Conservation (phyloP, 2,888 invertebrate species). For the Ischnus inquisitorius region DNA sequence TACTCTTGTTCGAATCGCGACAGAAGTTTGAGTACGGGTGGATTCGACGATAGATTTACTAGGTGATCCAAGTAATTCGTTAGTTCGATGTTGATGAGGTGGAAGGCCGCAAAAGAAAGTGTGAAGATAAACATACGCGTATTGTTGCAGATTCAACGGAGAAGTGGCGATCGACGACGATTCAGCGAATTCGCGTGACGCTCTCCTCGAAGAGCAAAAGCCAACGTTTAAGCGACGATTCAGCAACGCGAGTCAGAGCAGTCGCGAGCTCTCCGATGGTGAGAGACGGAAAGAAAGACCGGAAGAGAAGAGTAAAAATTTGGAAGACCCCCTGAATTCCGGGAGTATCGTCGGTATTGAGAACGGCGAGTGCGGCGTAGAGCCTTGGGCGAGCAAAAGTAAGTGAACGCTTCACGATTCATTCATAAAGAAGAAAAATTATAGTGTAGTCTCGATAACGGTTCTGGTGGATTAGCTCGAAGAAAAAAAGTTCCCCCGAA, state of each 20-base stretch:
- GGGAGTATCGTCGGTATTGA: constrained; percentile 88
- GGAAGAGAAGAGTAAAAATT: constrained; percentile 77
- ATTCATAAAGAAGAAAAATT: constrained; percentile 16
- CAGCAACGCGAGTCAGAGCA: constrained; percentile 84
- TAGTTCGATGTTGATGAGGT: too few species aligned
- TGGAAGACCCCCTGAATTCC: constrained; percentile 81
- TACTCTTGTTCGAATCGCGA: constrained; percentile 78
- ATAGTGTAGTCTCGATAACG: constrained; percentile 24
- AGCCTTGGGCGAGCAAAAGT: constrained; percentile 83
- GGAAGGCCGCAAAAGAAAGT: neutral
- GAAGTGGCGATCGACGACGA: constrained; percentile 81
- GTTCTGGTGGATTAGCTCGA: constrained; percentile 12
- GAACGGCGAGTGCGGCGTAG: constrained; percentile 78
- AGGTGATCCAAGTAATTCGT: constrained; percentile 73
- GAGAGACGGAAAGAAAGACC: constrained; percentile 77
- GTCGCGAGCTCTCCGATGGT: constrained; percentile 81
- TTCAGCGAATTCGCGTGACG: constrained; percentile 83
- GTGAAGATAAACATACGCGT: neutral
- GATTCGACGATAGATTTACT: constrained; percentile 81
- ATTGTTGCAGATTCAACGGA: constrained; percentile 78
- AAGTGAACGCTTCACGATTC: constrained; percentile 65
- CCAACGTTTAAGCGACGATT: constrained; percentile 80
- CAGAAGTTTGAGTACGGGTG: constrained; percentile 79
- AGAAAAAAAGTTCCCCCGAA: constrained; percentile 3
- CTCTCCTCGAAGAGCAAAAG: constrained; percentile 79